Base-by-base conservation (phyloP, 1,140 invertebrate genomes). In the Ruditapes philippinarum region DNA sequence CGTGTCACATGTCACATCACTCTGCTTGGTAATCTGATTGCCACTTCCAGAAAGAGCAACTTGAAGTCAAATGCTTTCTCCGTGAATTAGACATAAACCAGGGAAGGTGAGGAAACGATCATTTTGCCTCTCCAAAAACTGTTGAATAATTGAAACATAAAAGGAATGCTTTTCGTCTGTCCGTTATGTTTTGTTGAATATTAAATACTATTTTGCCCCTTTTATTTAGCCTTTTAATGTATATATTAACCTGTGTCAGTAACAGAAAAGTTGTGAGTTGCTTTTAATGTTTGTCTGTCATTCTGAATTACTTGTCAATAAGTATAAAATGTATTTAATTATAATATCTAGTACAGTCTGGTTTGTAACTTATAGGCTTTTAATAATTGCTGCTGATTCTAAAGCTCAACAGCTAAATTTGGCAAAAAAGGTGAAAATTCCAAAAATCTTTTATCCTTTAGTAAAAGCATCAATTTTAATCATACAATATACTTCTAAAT, bases 11-110 rank as follows among this genome's bases (percentile, higher is more conserved):
- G 74, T 78, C 74, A 78, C 42, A 49, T 31, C 28, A 25, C 38
- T 25, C 54, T 78, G 74, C 49, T n/a, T 5, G 33, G 33, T 70
- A 70, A 70, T 70, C 65, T 70, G 65, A 70, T 70, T 70, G 65
- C 28, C 0, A 17, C 65, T 38, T 22, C 65, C 65, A 70, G 65
- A 28, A 36, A 70, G 4, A n/a, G 65, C 36, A 38, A 70, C 33
- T 70, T 28, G 1, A 70, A 70, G 65, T 70, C 33, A 40, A 28
- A 38, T 70, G 33, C 33, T 3, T 38, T 70, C 28, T 0, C 33
- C 3, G 1, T 11, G 33, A 70, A 70, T 70, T 38, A 70, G 65
- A 36, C 28, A 25, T 70, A 70, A 70, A 70, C 28, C 65, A 70
- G 65, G 4, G 19, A 62, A 45, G 65, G 65, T 70, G 36, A 14